Evolutionary conservation across 2,797 vertebrate genomes (phyloP), one percentile per base, ranked within the genome.

Genomic region (Streptopelia turtur): DNA sequence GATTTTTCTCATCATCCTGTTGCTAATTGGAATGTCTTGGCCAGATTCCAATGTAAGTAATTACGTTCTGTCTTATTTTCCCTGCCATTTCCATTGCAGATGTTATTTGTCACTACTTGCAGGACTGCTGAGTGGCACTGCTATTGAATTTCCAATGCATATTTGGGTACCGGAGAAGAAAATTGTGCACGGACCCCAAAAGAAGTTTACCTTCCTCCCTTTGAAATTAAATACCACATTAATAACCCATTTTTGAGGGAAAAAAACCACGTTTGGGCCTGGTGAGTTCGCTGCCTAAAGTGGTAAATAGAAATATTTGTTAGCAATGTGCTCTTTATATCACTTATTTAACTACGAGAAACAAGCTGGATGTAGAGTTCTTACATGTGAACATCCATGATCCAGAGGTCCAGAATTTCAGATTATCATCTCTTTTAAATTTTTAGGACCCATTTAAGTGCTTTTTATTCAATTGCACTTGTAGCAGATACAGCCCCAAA

Each of bases 21-120:
- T 89, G 87, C 60, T 94, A 85, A 77, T 93, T 94, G 74, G 75
- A 77, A 53, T 35, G 30, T 47, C 57, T 92, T 95, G 95, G 82
- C 45, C 27, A 22, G 22, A 65, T 77, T 93, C 89, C 95, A 94
- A 3, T 27, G 41, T 14, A 71, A 89, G 33, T 87, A 92, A 93
- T 92, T 92, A 61, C 41, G 35, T 83, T 85, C 69, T 85, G 56
- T 57, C 64, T 87, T 43, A 82, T 83, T 95, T 92, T 91, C 75
- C 56, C 45, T 75, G 41, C 64, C 4, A 2, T 69, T 93, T 91
- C 45, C 37, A 41, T 60, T 95, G 75, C 92, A 87, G 81, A 80
- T 92, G 87, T 89, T 94, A 68, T 64, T 85, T 89, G 71, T 95
- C 87, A 83, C 60, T 35, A n/a, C 66, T 84, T 74, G 56, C 52